Percentiles rank a stretch among this genome's conserved stretches.
These are phyloP conservation scores for Martes martes DNA, from an alignment of 2,113 vertebrate species.

Conservation along the genomic window DNA sequence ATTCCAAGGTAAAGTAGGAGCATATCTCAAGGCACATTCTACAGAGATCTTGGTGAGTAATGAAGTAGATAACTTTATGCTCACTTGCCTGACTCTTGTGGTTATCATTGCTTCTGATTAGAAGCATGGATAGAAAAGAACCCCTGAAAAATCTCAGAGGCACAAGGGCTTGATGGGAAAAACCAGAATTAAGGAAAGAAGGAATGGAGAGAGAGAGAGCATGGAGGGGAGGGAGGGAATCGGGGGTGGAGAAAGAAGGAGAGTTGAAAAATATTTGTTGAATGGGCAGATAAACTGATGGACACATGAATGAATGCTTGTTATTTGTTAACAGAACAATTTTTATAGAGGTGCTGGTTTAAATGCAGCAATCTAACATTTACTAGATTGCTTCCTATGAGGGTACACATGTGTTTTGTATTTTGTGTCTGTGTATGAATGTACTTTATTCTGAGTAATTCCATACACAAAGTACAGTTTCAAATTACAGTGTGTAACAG, in stretches of 20 bases:
- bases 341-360: background rate
- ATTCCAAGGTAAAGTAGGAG: background rate
- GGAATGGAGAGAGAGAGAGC: background rate
- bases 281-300: background rate
- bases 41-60: background rate
- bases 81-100: background rate
- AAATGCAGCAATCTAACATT: background rate
- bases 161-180: background rate
- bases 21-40: background rate
- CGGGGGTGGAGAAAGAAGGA: accelerated
- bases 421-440: background rate
- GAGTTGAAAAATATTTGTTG: background rate
- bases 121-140: background rate
- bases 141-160: background rate
- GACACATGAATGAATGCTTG: background rate
- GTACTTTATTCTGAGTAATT: background rate
- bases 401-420: background rate
- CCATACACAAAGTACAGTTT: background rate
- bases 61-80: background rate
- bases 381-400: background rate
- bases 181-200: background rate
- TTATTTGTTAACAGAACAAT: background rate
- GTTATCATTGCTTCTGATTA: background rate
- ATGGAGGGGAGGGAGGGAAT: background rate
- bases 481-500: background rate